Evolutionary conservation across 2,888 invertebrate genomes (phyloP).

Genomic region (Andrena marginata): DNA sequence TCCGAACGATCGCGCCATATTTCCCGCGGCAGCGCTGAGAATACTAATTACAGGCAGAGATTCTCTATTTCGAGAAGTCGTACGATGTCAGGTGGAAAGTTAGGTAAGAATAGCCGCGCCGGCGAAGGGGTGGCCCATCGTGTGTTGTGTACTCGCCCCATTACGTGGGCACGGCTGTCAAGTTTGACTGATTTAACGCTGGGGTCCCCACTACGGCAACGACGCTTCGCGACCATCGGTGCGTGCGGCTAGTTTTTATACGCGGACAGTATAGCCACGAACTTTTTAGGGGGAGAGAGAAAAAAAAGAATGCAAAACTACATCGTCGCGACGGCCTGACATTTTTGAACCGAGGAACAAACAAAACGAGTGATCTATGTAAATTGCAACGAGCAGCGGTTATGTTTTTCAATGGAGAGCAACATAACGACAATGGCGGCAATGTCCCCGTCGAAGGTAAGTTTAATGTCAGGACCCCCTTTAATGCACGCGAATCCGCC

Average conservation of each 20-base stretch:
- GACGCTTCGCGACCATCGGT: constrained; percentile 26
- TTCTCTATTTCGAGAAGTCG: background rate
- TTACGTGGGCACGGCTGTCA: constrained; percentile 48
- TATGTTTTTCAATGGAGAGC: constrained; percentile 81
- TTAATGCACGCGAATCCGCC: background rate
- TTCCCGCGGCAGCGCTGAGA: no score
- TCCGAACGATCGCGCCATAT: no score
- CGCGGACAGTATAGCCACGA: constrained; percentile 7
- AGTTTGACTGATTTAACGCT: constrained; percentile 42
- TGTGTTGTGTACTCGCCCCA: constrained; percentile 42
- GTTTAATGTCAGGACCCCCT: constrained; percentile 73
- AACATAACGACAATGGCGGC: constrained; percentile 89
- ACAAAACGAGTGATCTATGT: constrained; percentile 48
- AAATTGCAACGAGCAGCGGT: constrained; percentile 76
- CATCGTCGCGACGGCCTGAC: constrained; percentile 11
- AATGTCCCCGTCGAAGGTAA: constrained; percentile 91
- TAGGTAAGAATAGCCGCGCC: background rate
- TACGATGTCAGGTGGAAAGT: background rate
- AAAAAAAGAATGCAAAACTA: constrained; percentile 42
- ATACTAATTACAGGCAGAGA: background rate
- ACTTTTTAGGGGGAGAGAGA: constrained; percentile 27
- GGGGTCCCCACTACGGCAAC: constrained; percentile 4
- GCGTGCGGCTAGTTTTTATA: constrained; percentile 24
- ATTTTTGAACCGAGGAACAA: constrained; percentile 20
- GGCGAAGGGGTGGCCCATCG: constrained; percentile 4